Percentiles rank a stretch among this genome's conserved stretches.
phyloP scores from a whole-genome alignment of 2,888 invertebrate species.

The Cheiracanthium punctorium region DNA sequence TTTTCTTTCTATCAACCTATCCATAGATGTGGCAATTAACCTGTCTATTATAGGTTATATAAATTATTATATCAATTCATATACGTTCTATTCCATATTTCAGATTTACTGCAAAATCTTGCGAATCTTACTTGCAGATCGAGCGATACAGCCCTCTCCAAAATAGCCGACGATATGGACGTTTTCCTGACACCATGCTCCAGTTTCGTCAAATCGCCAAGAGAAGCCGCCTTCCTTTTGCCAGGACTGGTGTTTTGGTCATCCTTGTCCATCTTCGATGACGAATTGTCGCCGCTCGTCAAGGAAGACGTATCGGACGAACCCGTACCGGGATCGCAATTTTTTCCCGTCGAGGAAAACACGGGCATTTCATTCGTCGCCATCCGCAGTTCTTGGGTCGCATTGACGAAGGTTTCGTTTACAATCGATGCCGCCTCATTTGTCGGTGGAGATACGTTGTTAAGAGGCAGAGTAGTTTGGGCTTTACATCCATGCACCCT shows the following conservation, averaged over 20 bases:
- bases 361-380: slow-evolving; percentile 25
- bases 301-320: slow-evolving; percentile 75
- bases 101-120: too few species aligned
- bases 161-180: slow-evolving; percentile 73
- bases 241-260: slow-evolving; percentile 37
- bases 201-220: slow-evolving; percentile 86
- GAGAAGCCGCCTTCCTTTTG: slow-evolving; percentile 84
- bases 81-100: too few species aligned
- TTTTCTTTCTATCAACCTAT: too few species aligned
- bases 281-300: neutral
- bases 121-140: slow-evolving; percentile 79
- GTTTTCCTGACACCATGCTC: slow-evolving; percentile 73
- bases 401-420: neutral
- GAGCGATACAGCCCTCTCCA: slow-evolving; percentile 86
- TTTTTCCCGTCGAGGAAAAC: slow-evolving; percentile 80
- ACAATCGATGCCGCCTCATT: neutral
- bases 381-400: neutral
- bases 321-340: slow-evolving; percentile 85
- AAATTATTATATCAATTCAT: too few species aligned
- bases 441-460: neutral
- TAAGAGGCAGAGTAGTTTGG: neutral
- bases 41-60: too few species aligned
- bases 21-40: too few species aligned
- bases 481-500: too few species aligned
- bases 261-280: neutral